phyloP scores from a whole-genome alignment of 1,140 invertebrate genomes.

The Caenorhabditis brenneri region DNA sequence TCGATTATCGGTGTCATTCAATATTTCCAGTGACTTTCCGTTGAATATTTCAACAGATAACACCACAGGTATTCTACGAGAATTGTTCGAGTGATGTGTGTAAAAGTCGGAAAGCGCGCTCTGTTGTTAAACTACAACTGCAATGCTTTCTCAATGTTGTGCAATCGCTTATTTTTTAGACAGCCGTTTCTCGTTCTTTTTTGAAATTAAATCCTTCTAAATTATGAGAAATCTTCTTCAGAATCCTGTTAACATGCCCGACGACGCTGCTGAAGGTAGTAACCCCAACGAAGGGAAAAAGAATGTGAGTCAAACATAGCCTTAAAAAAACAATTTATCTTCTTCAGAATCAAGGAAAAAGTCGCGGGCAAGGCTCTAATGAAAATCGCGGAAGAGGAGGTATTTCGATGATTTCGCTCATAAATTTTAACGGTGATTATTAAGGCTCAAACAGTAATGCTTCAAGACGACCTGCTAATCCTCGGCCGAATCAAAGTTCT shows the following conservation, averaged over 20 bases:
- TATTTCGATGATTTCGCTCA: not conserved
- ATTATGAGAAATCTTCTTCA: constrained; percentile 3
- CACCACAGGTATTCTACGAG: no score
- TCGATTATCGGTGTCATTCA: no score
- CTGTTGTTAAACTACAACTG: not conserved
- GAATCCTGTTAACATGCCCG: not conserved
- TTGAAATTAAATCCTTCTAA: not conserved
- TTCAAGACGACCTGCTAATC: not conserved
- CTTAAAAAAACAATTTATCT: not conserved
- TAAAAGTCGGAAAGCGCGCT: not conserved
- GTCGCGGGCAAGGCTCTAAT: not conserved
- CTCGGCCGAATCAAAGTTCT: not conserved
- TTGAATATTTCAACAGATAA: no score
- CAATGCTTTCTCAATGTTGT: constrained; percentile 25
- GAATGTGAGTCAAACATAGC: not conserved
- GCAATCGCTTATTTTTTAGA: not conserved
- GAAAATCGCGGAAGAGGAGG: not conserved
- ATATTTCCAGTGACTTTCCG: no score
- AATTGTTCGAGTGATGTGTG: not conserved
- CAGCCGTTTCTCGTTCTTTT: not conserved
- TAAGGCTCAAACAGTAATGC: not conserved
- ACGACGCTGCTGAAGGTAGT: not conserved
- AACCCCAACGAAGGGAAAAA: not conserved
- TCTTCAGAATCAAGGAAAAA: not conserved
- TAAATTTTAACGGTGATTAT: not conserved